These are phyloP conservation scores for Aelia acuminata DNA, from an alignment of 2,888 invertebrate species.

Conservation along the genomic window DNA sequence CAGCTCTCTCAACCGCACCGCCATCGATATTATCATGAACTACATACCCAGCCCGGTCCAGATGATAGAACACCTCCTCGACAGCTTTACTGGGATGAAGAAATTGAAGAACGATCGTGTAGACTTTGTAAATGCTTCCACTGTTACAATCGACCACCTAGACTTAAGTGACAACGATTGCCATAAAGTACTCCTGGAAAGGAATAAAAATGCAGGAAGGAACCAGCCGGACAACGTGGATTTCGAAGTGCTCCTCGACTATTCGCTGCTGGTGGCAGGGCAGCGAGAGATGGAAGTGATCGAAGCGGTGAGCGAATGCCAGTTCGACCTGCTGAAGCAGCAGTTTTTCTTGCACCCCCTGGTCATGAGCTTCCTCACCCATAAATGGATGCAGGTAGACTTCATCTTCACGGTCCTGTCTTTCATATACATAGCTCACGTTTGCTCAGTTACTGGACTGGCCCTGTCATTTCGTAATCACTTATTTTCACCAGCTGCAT, in stretches of 20 bases:
- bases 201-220: background rate
- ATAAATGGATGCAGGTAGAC: conserved; percentile 36
- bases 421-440: conserved; percentile 10
- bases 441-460: background rate
- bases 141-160: background rate
- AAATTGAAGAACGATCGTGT: background rate
- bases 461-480: background rate
- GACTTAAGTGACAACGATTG: background rate
- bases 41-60: background rate
- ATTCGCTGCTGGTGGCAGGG: conserved; percentile 22
- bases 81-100: conserved; percentile 13
- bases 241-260: conserved; percentile 13
- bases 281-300: conserved; percentile 42
- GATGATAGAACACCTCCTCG: conserved; percentile 34
- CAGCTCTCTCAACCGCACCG: background rate
- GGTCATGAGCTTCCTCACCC: conserved; percentile 29
- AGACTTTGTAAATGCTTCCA: background rate
- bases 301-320: conserved; percentile 1
- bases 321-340: background rate
- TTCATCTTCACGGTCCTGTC: background rate
- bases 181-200: background rate
- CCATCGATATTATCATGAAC: conserved; percentile 43
- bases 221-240: conserved; percentile 20
- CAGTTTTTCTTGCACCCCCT: conserved; percentile 50
- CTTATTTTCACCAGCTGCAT: background rate